A percentile compares a stretch with the other conserved stretches of the same genome.
Conservation (phyloP, 2,888 invertebrate species). For the Pandemis heparana region DNA sequence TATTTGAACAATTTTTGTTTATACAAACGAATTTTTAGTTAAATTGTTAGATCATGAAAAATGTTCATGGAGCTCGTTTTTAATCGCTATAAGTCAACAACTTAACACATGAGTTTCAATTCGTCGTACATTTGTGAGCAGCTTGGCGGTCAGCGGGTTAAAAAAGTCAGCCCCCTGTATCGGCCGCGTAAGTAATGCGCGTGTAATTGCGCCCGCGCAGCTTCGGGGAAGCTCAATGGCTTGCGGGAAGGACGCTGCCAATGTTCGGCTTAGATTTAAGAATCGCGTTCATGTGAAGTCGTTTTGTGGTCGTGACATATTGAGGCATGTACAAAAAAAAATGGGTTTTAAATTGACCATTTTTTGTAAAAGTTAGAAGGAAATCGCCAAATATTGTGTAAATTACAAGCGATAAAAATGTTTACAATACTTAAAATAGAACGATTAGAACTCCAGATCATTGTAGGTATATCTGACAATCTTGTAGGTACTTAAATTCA, state of each 20-base stretch:
- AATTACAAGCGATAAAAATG: not conserved
- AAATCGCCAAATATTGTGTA: not conserved
- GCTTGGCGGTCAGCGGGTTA: not conserved
- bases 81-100: not conserved
- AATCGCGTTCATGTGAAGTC: not conserved
- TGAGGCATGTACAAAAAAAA: not conserved
- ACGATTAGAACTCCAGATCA: no score
- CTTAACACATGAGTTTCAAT: not conserved
- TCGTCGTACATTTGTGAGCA: no score
- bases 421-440: no score
- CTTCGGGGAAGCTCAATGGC: conserved; percentile 22
- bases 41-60: no score
- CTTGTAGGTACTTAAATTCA: no score
- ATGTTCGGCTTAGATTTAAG: conserved; percentile 5
- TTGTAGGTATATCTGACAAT: no score
- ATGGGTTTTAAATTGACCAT: not conserved
- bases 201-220: conserved; percentile 16
- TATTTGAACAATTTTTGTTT: no score
- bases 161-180: not conserved
- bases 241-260: conserved; percentile 6
- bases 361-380: not conserved
- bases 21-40: no score
- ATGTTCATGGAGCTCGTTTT: no score
- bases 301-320: not conserved
- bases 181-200: not conserved